Conservation (phyloP, 2,888 invertebrate species). For the Chrysina gloriosa region DNA sequence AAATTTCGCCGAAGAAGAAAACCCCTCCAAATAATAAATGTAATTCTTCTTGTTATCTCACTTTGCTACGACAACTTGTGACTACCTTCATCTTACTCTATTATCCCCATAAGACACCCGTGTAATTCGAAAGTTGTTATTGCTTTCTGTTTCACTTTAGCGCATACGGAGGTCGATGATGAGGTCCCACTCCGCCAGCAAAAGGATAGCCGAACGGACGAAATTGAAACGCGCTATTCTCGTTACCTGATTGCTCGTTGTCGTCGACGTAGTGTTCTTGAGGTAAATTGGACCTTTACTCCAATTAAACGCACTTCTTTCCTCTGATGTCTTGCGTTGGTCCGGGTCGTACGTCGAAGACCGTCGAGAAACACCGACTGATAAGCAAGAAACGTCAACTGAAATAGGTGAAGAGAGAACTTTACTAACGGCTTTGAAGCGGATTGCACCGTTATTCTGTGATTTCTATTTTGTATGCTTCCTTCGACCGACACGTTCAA, state of each 20-base stretch:
- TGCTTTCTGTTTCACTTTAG: slow-evolving; percentile 20
- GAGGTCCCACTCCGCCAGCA: slow-evolving; percentile 7
- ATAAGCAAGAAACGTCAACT: slow-evolving; percentile 21
- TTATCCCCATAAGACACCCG: slow-evolving; percentile 48
- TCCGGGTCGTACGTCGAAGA: neutral
- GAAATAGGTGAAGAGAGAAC: slow-evolving; percentile 11
- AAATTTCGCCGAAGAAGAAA: slow-evolving; percentile 45
- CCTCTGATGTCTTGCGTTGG: neutral
- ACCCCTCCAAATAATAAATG: slow-evolving; percentile 45
- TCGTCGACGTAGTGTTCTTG: neutral
- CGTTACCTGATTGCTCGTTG: neutral
- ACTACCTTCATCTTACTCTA: slow-evolving; percentile 44
- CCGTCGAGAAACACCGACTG: neutral
- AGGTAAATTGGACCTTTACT: slow-evolving; percentile 5
- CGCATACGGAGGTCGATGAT: neutral
- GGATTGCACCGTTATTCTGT: slow-evolving; percentile 23
- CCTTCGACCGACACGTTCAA: slow-evolving; percentile 11
- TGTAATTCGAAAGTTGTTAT: slow-evolving; percentile 42
- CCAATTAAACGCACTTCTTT: slow-evolving; percentile 22
- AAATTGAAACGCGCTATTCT: slow-evolving; percentile 14
- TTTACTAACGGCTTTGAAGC: slow-evolving; percentile 32
- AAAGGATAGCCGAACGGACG: slow-evolving; percentile 1
- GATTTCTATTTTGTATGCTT: slow-evolving; percentile 31
- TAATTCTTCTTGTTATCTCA: slow-evolving; percentile 25
- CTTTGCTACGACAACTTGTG: neutral